Base-by-base conservation (phyloP, 2,113 vertebrate species). In the Pimephales promelas region DNA sequence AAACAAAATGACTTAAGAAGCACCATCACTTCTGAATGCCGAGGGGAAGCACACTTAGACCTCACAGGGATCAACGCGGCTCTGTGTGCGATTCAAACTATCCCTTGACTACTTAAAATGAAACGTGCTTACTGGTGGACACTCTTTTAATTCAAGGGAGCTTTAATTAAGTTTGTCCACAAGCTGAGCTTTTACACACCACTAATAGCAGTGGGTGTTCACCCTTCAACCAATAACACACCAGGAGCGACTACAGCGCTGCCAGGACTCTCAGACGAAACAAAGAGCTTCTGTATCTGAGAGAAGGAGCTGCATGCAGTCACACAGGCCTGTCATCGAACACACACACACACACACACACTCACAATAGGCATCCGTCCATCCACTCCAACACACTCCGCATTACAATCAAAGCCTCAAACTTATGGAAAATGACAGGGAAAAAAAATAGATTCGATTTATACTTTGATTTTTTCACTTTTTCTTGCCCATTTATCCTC, bases 211-310 rank as follows among this genome's bases (percentile, higher is more conserved):
- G 66, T 84, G n/a, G 84, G 52, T 77, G 79, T 89, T 83, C 84
- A 82, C 45, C 45, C 31, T 5, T 28, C 64, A 40, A 84, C 86
- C 86, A 87, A 87, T 87, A 66, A 66, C 86, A 79, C 73, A 34
- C 34, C 64, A 79, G 79, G 45, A 84, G 86, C 2, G 10, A 70
- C 82, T 86, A 80, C 22, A 57, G 52, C 87, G 56, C 86, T 31
- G 88, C 90, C 91, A 90, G 84, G 52, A 83, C 75, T 18, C 76
- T 28, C 26, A 16, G 36, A 2, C 80, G 86, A 90, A 92, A 93
- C 93, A 93, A 92, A 91, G 91, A 88, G 82, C 85, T 88, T 83
- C 86, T 93, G 91, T 93, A 81, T 85, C 88, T 86, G 52, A 68
- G 85, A 86, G 79, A 76, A 10, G 40, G 54, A 79, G 82, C 54